These are phyloP conservation scores for Campopleginae sp. DNA, from an alignment of 2,888 invertebrate species.

Conservation along the genomic window DNA sequence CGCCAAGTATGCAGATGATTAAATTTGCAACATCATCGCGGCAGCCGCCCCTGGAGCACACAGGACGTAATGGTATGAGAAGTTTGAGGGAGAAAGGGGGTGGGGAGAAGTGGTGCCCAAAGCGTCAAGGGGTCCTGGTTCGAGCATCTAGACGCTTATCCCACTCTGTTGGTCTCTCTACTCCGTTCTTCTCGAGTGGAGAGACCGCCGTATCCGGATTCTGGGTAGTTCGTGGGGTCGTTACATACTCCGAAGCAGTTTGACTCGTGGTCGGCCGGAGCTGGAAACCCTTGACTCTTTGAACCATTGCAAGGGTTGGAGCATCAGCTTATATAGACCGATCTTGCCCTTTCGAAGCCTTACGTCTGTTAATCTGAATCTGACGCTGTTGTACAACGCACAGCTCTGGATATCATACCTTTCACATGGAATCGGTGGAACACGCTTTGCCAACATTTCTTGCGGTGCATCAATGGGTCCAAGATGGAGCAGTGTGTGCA, in stretches of 20 bases:
- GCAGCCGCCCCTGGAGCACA: constrained; percentile 79
- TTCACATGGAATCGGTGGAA: constrained; percentile 19
- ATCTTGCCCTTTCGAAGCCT: constrained; percentile 51
- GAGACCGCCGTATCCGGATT: constrained; percentile 30
- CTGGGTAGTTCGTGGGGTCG: constrained; percentile 68
- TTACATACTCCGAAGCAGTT: constrained; percentile 76
- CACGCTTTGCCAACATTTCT: constrained; percentile 45
- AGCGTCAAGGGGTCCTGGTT: constrained; percentile 55
- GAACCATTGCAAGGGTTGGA: constrained; percentile 35
- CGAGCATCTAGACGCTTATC: constrained; percentile 54
- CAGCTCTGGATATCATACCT: not conserved
- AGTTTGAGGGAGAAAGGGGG: constrained; percentile 17
- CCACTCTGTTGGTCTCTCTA: constrained; percentile 44
- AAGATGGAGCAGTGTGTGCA: not conserved
- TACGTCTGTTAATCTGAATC: constrained; percentile 47
- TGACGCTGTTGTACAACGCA: constrained; percentile 33
- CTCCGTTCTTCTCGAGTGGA: constrained; percentile 33
- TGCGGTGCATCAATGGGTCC: constrained; percentile 6
- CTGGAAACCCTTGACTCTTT: constrained; percentile 53
- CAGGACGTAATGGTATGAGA: constrained; percentile 69
- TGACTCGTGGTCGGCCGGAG: constrained; percentile 79
- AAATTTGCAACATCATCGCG: constrained; percentile 84
- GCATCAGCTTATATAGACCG: constrained; percentile 8
- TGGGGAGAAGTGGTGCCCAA: constrained; percentile 52
- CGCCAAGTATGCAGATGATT: constrained; percentile 85